A percentile compares a stretch with the other conserved stretches of the same genome.
phyloP scores from a whole-genome alignment of 2,113 vertebrate species.

The Lichenostomus cassidix region DNA sequence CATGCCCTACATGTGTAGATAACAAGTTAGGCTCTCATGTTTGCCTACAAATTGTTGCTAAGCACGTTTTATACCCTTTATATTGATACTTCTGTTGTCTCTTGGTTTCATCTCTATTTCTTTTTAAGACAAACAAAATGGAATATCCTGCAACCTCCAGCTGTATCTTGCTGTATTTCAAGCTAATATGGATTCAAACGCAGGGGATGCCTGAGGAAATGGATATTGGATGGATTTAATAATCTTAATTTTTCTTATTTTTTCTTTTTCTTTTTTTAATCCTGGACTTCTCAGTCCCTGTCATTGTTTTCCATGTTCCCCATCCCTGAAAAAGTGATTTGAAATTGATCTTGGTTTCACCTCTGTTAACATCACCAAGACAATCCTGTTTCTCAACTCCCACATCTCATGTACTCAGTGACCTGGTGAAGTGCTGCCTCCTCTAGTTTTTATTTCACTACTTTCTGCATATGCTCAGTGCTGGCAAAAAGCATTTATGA shows the following conservation, averaged over 20 bases:
- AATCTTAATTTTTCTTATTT: background rate
- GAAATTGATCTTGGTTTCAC: background rate
- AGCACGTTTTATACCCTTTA: background rate
- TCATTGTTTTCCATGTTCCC: background rate
- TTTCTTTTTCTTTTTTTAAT: background rate
- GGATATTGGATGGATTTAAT: background rate
- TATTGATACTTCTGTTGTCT: background rate
- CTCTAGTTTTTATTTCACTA: background rate
- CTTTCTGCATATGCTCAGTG: background rate
- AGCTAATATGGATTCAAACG: background rate
- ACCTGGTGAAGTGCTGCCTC: constrained; percentile 1
- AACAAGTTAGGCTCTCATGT: constrained; percentile 10
- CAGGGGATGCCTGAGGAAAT: background rate
- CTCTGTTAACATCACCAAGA: background rate
- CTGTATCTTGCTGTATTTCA: background rate
- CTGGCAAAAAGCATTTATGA: background rate
- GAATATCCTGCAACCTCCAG: background rate
- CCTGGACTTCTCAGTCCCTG: background rate
- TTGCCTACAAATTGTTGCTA: constrained; percentile 37
- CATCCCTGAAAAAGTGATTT: background rate
- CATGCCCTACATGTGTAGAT: constrained; percentile 35
- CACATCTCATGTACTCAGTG: background rate
- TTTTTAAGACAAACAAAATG: background rate
- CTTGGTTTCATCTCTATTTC: constrained; percentile 25
- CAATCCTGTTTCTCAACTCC: constrained; percentile 18